Conservation (phyloP, 2,113 vertebrate genomes). For the Symphodus melops region DNA sequence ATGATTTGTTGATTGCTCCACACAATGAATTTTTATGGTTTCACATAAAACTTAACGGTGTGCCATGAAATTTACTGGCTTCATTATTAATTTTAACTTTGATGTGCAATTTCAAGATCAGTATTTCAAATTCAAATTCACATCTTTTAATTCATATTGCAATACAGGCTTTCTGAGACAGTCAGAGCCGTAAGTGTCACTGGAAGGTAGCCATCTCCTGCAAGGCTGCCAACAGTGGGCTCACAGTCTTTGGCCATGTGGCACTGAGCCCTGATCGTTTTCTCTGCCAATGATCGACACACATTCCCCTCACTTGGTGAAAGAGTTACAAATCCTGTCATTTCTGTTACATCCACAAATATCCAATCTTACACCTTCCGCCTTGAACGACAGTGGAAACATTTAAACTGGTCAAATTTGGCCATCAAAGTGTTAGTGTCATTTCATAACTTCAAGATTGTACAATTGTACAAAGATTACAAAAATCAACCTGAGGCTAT, state of each 20-base stretch:
- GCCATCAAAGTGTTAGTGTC: constrained; percentile 31
- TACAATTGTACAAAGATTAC: constrained; percentile 18
- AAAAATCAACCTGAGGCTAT: constrained; percentile 14
- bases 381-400: constrained; percentile 48
- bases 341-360: constrained; percentile 60
- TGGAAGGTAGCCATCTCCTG: constrained; percentile 73
- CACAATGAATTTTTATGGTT: constrained; percentile 30
- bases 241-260: constrained; percentile 78
- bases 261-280: constrained; percentile 70
- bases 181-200: constrained; percentile 55
- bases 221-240: constrained; percentile 70
- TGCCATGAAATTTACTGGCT: constrained; percentile 17
- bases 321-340: constrained; percentile 71
- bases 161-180: constrained; percentile 38
- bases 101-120: constrained; percentile 26
- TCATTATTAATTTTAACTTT: constrained; percentile 39
- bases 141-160: constrained; percentile 50
- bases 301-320: constrained; percentile 65
- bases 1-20: constrained; percentile 35
- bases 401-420: constrained; percentile 49
- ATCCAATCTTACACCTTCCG: constrained; percentile 64
- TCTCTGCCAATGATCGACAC: constrained; percentile 73
- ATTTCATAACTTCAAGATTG: constrained; percentile 34
- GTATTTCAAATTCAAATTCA: constrained; percentile 45
- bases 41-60: constrained; percentile 26